These are phyloP conservation scores for Halcyon smyrnensis DNA, from an alignment of 2,797 vertebrate species.

Conservation along the genomic window DNA sequence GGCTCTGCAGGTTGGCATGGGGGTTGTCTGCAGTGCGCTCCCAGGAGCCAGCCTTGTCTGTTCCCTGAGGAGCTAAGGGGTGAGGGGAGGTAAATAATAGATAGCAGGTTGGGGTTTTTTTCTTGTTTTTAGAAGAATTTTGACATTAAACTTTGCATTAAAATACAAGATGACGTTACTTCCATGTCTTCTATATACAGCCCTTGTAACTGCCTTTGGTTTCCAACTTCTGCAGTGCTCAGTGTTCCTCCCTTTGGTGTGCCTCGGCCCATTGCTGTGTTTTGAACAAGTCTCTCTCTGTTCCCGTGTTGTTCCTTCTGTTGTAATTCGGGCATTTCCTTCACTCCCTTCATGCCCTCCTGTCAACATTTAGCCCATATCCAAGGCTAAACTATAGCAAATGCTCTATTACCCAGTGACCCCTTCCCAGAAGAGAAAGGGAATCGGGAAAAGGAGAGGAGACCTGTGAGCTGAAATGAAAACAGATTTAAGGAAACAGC, in stretches of 20 bases:
- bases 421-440: too few relatives aligned
- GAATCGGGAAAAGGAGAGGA: too few relatives aligned
- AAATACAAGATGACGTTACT: background rate
- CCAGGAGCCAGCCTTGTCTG: background rate
- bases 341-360: background rate
- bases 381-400: too few relatives aligned
- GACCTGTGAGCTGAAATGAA: too few relatives aligned
- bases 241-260: background rate
- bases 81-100: background rate
- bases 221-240: background rate
- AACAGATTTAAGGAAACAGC: too few relatives aligned
- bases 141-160: constrained; percentile 29
- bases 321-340: background rate
- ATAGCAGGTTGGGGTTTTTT: background rate
- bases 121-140: background rate
- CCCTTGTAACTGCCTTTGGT: background rate
- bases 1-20: background rate
- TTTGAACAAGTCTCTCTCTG: background rate
- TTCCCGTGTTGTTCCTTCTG: background rate
- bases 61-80: background rate
- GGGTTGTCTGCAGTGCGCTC: background rate
- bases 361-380: too few relatives aligned
- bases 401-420: too few relatives aligned
- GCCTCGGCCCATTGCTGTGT: background rate
- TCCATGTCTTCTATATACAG: background rate